Percentiles rank a stretch among this genome's conserved stretches.
These are phyloP conservation scores for Paratrypauchen microcephalus DNA, from an alignment of 2,797 vertebrate genomes.

Conservation along the genomic window DNA sequence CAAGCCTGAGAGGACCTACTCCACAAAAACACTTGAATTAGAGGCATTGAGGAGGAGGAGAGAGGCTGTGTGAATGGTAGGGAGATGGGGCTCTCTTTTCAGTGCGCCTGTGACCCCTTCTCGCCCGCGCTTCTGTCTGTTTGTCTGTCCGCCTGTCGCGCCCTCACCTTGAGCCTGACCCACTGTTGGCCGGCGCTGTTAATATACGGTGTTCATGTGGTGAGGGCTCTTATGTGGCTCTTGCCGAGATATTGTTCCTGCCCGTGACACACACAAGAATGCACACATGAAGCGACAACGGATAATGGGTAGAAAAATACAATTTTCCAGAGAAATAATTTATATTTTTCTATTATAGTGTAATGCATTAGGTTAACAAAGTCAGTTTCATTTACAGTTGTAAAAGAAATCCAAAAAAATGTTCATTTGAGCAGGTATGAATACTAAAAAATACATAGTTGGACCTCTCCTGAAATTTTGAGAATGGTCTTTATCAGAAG, in stretches of 20 bases:
- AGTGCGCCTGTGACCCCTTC: conserved; percentile 83
- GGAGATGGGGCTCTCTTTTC: conserved; percentile 66
- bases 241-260: conserved; percentile 94
- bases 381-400: neutral
- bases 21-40: conserved; percentile 90
- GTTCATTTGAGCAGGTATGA: no score
- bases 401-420: no score
- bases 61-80: conserved; percentile 89
- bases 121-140: conserved; percentile 28
- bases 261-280: conserved; percentile 73
- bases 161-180: conserved; percentile 98
- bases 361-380: neutral
- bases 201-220: conserved; percentile 75
- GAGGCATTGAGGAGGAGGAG: conserved; percentile 64
- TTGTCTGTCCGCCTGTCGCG: conserved; percentile 82
- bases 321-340: neutral
- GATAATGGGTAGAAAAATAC: neutral
- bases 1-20: conserved; percentile 89
- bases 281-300: conserved; percentile 3
- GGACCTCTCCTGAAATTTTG: no score
- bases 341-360: neutral
- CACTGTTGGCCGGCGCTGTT: conserved; percentile 74
- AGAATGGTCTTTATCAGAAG: no score
- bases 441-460: no score
- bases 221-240: conserved; percentile 86